A percentile compares a stretch with the other conserved stretches of the same genome.
Evolutionary conservation across 2,113 vertebrate species (phyloP).

Genomic region (Colius striatus): DNA sequence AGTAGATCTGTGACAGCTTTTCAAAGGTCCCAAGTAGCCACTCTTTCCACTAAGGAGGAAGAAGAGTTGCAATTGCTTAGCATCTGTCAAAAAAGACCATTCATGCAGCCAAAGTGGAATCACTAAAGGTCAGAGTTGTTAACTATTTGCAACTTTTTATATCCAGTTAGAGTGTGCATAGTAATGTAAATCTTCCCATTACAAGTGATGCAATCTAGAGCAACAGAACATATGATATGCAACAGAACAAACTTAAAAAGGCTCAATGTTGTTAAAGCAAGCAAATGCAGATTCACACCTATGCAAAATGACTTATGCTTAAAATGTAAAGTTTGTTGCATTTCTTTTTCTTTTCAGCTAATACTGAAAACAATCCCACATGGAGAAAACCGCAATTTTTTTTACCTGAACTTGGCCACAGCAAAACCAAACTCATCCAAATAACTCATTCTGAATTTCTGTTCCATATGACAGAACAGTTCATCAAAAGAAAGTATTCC

Average conservation of each 20-base stretch:
- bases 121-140: not conserved
- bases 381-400: not conserved
- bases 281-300: not conserved
- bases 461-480: not conserved
- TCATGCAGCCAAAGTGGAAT: not conserved
- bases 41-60: not conserved
- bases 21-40: not conserved
- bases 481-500: not conserved
- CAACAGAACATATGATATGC: not conserved
- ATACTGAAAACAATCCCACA: not conserved
- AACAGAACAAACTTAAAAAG: not conserved
- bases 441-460: not conserved
- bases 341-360: not conserved
- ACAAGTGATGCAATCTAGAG: not conserved
- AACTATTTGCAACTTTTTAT: not conserved
- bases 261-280: not conserved
- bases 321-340: not conserved
- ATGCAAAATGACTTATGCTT: rapidly evolving
- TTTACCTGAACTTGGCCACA: not conserved
- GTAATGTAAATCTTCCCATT: not conserved
- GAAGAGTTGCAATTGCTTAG: not conserved
- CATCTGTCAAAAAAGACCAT: not conserved
- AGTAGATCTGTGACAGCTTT: not conserved
- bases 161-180: not conserved
- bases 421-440: not conserved